Evolutionary conservation across 2,797 vertebrate genomes (phyloP).

Genomic region (Anabacerthia variegaticeps): DNA sequence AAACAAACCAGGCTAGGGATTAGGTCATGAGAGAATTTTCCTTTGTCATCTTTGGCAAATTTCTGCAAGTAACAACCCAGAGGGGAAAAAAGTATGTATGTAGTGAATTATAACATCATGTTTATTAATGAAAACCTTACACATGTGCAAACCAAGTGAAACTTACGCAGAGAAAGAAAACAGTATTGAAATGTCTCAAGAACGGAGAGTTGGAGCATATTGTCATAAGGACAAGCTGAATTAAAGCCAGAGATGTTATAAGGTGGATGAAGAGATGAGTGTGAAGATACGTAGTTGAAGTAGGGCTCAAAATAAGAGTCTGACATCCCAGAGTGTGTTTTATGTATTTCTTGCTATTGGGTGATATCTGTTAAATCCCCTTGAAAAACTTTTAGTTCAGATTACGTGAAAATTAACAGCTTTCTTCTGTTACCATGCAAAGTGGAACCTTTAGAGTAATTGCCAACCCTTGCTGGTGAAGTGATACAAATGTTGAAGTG

Average conservation of each 20-base stretch:
- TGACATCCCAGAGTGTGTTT: not conserved
- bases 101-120: not conserved
- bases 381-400: not conserved
- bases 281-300: not conserved
- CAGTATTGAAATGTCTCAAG: not conserved
- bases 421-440: not conserved
- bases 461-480: not conserved
- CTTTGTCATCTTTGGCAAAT: not conserved
- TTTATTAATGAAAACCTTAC: not conserved
- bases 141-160: fast-evolving
- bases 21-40: not conserved
- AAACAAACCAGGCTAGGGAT: not conserved
- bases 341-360: not conserved
- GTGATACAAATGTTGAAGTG: not conserved
- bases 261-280: not conserved
- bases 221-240: not conserved
- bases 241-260: not conserved
- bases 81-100: not conserved
- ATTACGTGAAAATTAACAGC: not conserved
- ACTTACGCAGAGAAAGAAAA: not conserved
- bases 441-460: not conserved
- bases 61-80: not conserved
- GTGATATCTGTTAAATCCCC: not conserved
- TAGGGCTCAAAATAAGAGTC: not conserved
- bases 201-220: not conserved